A percentile compares a stretch with the other conserved stretches of the same genome.
Conservation (phyloP, 2,113 vertebrate genomes). For the Notechis scutatus region DNA sequence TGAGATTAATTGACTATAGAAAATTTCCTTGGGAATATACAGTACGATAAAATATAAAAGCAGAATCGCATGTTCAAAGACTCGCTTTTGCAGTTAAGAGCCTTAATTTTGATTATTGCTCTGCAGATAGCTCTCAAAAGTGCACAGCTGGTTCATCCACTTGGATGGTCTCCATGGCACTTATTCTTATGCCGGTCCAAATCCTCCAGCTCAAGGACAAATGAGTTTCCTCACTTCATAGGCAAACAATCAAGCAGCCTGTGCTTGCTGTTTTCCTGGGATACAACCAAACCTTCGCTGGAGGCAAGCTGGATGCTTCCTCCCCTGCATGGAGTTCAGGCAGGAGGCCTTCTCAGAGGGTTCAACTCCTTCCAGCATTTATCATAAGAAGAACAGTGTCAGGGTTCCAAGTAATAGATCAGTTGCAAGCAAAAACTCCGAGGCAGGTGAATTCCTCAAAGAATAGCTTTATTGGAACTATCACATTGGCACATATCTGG, state of each 20-base stretch:
- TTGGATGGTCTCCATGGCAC: neutral
- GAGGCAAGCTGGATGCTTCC: neutral
- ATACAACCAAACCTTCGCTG: neutral
- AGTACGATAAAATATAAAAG: neutral
- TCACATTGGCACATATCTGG: too few species aligned
- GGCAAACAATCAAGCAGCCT: neutral
- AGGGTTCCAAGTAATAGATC: too few species aligned
- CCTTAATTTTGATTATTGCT: slow-evolving; percentile 4
- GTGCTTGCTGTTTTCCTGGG: neutral
- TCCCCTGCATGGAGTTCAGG: neutral
- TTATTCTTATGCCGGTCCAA: neutral
- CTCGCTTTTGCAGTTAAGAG: neutral
- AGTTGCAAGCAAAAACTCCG: too few species aligned
- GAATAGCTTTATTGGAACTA: too few species aligned
- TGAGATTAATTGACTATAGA: slow-evolving; percentile 16
- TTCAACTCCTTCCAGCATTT: neutral
- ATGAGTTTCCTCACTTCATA: neutral
- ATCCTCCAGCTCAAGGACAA: neutral
- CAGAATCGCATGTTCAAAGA: neutral
- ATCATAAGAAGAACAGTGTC: neutral
- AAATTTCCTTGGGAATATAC: slow-evolving; percentile 27
- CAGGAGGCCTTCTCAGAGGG: neutral
- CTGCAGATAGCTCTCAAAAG: slow-evolving; percentile 13
- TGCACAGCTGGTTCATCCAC: accelerated
- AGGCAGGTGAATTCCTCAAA: too few species aligned